Evolutionary conservation across 30 jellyfish, hydroid and myxozoan species (phyloP), one percentile per base, ranked within the genome.

Genomic region (Aurelia coerulea): DNA sequence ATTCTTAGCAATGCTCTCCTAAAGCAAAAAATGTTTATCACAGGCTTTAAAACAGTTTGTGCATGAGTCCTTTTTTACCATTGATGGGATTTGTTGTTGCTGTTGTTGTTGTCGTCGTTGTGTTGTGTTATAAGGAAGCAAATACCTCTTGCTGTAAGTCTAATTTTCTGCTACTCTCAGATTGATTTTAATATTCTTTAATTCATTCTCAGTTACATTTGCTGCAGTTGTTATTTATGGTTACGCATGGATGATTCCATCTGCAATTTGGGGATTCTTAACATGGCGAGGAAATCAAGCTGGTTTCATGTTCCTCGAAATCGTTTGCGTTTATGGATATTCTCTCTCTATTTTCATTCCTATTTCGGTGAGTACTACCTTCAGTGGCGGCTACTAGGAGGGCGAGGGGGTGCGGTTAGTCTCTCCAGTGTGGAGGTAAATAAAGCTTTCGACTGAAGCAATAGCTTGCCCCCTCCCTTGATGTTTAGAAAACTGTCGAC

Each of bases 241-340:
- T 2, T 94, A 94, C 77, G 97, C 96, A 1, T 94, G 98, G 98
- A 34, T 94, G 42, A 81, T 94, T 10, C 98, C 98, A 5, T 83
- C 95, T 18, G 91, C 89, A 16, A 64, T 88, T 37, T 94, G 98
- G 98, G 98, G 94, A 11, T 94, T 83, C 74, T 65, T 94, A 46
- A 58, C 65, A 1, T 94, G 98, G 98, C 94, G 98, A 34, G 98
- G 98, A 62, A 94, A 94, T 64, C 89, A 75, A 42, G 97, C 97
- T n/a, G 97, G 97, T 19, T 94, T 94, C 86, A 17, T 92, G 83
- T 94, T 83, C 76, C 89, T 94, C 2, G 98, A 94, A 76, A 88
- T 85, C 2, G 97, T 94, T 65, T 94, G 98, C 66, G 97, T 88
- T 33, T 94, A 94, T 84, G 98, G 98, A 8, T 94, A 94, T 74